Evolutionary conservation across 2,113 vertebrate genomes (phyloP).

Genomic region (Boleophthalmus pectinirostris): DNA sequence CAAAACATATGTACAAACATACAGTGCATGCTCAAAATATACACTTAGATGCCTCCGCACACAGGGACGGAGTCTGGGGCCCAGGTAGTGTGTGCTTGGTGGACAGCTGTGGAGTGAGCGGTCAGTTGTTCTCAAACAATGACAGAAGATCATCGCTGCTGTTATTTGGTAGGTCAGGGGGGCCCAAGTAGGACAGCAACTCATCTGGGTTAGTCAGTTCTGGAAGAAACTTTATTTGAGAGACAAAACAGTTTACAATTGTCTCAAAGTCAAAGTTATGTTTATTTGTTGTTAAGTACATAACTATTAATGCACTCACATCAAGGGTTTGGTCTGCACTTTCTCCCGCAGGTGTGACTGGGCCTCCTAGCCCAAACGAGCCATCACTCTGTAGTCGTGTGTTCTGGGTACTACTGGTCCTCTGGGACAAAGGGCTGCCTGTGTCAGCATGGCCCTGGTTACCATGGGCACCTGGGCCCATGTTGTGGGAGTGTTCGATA

Average conservation of each 20-base stretch:
- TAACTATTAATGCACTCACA: slow-evolving; percentile 76
- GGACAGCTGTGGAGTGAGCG: slow-evolving; percentile 80
- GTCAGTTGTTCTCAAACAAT: slow-evolving; percentile 95
- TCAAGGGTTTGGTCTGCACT: slow-evolving; percentile 87
- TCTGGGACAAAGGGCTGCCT: slow-evolving; percentile 77
- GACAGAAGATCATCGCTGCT: slow-evolving; percentile 93
- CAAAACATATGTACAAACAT: background rate
- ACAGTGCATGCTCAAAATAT: background rate
- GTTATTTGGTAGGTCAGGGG: slow-evolving; percentile 90
- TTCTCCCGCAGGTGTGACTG: slow-evolving; percentile 77
- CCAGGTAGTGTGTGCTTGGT: background rate
- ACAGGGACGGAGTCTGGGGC: slow-evolving; percentile 2
- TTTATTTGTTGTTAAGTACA: background rate
- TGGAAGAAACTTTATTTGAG: slow-evolving; percentile 85
- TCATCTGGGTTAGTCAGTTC: slow-evolving; percentile 95
- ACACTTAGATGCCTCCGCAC: slow-evolving; percentile 1
- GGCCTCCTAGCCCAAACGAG: slow-evolving; percentile 76
- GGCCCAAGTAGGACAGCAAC: slow-evolving; percentile 92
- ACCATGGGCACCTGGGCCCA: slow-evolving; percentile 71
- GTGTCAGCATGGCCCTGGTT: slow-evolving; percentile 72
- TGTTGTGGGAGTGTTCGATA: slow-evolving; percentile 81
- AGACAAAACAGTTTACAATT: background rate
- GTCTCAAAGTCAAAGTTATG: background rate
- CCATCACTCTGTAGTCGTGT: slow-evolving; percentile 74
- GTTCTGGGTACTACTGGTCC: slow-evolving; percentile 75